These are phyloP conservation scores for Cotesia chilonis DNA, from an alignment of 1,140 invertebrate genomes.

Conservation along the genomic window DNA sequence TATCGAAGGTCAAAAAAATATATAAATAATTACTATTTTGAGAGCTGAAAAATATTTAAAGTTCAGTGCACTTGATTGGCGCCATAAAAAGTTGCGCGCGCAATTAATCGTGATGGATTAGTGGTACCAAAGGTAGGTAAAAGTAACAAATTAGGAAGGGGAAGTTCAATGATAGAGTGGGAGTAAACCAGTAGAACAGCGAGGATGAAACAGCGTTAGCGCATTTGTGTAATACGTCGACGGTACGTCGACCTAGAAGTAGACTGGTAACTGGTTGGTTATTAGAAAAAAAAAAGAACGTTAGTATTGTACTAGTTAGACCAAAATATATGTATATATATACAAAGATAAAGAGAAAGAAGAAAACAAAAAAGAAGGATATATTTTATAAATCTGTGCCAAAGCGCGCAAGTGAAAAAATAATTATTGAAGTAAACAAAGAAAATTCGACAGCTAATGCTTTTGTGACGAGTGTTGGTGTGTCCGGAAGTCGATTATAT, in stretches of 20 bases:
- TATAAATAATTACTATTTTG: too few relatives aligned
- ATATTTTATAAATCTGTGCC: constrained; percentile 17
- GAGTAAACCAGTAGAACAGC: too few relatives aligned
- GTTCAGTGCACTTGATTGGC: too few relatives aligned
- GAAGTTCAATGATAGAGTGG: too few relatives aligned
- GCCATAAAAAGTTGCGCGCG: too few relatives aligned
- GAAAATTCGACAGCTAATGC: not conserved
- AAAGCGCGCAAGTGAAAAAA: constrained; percentile 26
- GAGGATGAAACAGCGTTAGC: constrained; percentile 1
- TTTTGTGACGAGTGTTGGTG: not conserved
- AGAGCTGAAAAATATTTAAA: too few relatives aligned
- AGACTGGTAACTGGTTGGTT: constrained; percentile 2
- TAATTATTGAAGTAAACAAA: constrained; percentile 21
- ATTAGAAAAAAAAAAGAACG: not conserved
- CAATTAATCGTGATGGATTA: too few relatives aligned
- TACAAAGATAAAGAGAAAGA: too few relatives aligned
- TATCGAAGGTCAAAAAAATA: too few relatives aligned
- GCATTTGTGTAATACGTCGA: constrained; percentile 13
- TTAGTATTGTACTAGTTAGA: not conserved
- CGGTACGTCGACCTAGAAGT: constrained; percentile 14
- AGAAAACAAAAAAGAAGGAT: not conserved
- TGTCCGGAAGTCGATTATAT: constrained; percentile 16
- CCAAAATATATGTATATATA: not conserved
- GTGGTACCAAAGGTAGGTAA: too few relatives aligned
- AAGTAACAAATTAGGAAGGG: too few relatives aligned